Percentiles rank a stretch among this genome's conserved stretches.
Evolutionary conservation across 2,113 vertebrate genomes (phyloP).

Genomic region (Crypturellus undulatus): DNA sequence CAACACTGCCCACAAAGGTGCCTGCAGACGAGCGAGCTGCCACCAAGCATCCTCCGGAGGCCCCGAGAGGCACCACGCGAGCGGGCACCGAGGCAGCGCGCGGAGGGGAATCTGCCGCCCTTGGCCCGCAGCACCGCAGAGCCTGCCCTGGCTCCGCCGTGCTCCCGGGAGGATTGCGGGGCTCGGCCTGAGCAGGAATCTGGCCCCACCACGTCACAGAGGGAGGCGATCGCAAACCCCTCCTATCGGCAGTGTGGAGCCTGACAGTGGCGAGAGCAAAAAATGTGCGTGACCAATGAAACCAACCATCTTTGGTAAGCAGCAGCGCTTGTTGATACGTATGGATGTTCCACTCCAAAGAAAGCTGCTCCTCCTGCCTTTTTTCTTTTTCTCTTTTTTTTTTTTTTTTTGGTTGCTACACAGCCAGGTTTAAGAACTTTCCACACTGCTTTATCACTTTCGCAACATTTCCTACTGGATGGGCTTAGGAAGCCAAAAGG

Average conservation of each 20-base stretch:
- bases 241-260: constrained; percentile 24
- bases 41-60: neutral
- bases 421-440: neutral
- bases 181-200: neutral
- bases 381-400: neutral
- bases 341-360: constrained; percentile 24
- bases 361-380: neutral
- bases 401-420: neutral
- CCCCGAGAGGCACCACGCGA: neutral
- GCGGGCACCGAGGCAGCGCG: rapidly evolving
- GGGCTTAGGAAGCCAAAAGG: neutral
- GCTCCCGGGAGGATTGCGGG: neutral
- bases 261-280: constrained; percentile 9
- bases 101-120: neutral
- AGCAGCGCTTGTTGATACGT: neutral
- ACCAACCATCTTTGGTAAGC: constrained; percentile 69
- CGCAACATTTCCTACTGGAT: neutral
- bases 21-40: neutral
- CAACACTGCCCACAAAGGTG: too few relatives aligned
- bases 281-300: constrained; percentile 9
- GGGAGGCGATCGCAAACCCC: constrained; percentile 27
- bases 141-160: neutral
- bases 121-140: neutral
- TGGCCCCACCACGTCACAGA: neutral
- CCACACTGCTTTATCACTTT: neutral